Percentiles rank a stretch among this genome's conserved stretches.
Evolutionary conservation across 2,888 invertebrate genomes (phyloP).

Genomic region (Octonoba sinensis): DNA sequence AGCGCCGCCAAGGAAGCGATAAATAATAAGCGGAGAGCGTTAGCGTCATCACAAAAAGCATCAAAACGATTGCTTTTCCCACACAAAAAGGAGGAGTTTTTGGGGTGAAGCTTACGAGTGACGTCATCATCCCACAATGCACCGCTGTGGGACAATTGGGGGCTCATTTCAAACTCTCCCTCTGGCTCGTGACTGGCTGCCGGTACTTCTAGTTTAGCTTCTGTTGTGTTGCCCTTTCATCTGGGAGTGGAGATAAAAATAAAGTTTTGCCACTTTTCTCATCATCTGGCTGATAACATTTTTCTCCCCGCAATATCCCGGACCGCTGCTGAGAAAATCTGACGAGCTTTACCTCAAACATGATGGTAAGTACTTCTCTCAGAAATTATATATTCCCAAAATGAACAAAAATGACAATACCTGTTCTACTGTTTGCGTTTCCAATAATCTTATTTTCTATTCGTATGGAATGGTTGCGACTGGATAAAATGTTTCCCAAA

Average conservation of each 20-base stretch:
- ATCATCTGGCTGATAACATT: background rate
- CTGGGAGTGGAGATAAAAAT: background rate
- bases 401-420: no score
- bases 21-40: constrained; percentile 24
- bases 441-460: no score
- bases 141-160: constrained; percentile 44
- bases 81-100: constrained; percentile 51
- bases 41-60: constrained; percentile 36
- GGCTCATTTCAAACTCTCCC: constrained; percentile 59
- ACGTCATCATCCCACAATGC: constrained; percentile 60
- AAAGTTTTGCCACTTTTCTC: background rate
- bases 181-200: constrained; percentile 32
- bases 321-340: no score
- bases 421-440: no score
- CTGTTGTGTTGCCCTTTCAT: constrained; percentile 10
- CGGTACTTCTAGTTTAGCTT: constrained; percentile 42
- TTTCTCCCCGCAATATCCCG: background rate
- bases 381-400: no score
- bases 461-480: no score
- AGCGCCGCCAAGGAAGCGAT: constrained; percentile 45
- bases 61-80: constrained; percentile 58
- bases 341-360: no score
- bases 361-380: no score
- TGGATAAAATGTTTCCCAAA: no score
- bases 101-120: constrained; percentile 20